Conservation (phyloP, 2,797 vertebrate species). For the Artibeus jamaicensis region DNA sequence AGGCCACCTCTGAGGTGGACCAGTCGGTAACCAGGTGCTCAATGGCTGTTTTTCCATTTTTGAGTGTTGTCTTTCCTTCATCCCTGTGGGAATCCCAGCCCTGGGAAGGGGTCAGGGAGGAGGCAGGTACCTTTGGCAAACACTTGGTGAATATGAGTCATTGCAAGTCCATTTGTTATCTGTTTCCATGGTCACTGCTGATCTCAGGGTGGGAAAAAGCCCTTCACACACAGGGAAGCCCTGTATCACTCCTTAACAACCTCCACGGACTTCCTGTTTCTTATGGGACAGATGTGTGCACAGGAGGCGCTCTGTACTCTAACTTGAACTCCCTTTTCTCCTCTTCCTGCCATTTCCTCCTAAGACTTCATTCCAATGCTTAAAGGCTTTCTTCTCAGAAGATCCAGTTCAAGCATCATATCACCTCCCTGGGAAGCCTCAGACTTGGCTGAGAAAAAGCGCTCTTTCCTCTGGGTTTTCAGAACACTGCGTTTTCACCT, state of each 20-base stretch:
- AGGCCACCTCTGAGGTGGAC: not conserved
- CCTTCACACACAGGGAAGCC: not conserved
- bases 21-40: not conserved
- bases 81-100: not conserved
- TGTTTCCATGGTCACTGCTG: conserved; percentile 43
- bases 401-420: not conserved
- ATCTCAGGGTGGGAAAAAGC: not conserved
- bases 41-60: not conserved
- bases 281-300: not conserved
- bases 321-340: not conserved
- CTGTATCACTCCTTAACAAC: not conserved
- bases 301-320: not conserved
- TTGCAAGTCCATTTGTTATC: not conserved
- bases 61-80: not conserved
- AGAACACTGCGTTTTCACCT: not conserved
- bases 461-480: not conserved
- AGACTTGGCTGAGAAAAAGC: no score
- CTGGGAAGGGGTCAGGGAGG: not conserved
- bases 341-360: not conserved
- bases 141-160: conserved; percentile 14
- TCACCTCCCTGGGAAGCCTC: not conserved
- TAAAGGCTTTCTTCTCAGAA: not conserved
- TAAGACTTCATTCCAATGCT: not conserved
- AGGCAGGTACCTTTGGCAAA: not conserved
- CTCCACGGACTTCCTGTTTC: not conserved